Evolutionary conservation across 2,797 vertebrate genomes (phyloP).

Genomic region (Naso thynnoides): DNA sequence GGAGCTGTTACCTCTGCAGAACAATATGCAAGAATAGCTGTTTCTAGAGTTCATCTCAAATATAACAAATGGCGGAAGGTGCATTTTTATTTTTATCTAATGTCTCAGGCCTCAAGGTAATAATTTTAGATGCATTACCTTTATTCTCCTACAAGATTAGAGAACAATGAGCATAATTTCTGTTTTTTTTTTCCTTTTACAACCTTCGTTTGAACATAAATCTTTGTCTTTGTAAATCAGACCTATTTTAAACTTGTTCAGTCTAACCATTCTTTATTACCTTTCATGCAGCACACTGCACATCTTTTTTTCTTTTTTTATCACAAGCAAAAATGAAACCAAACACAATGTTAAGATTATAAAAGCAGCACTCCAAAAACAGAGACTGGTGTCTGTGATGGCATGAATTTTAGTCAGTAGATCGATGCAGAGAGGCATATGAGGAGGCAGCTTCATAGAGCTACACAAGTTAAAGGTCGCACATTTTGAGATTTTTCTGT

Average conservation of each 20-base stretch:
- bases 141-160: conserved; percentile 16
- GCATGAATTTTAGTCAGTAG: conserved; percentile 9
- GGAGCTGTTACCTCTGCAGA: conserved; percentile 35
- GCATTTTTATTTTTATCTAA: conserved; percentile 25
- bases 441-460: not conserved
- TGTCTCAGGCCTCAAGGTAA: conserved; percentile 34
- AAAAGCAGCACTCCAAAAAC: conserved; percentile 13
- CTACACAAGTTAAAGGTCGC: not conserved
- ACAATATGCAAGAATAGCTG: conserved; percentile 42
- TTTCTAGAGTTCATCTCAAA: conserved; percentile 31
- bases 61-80: conserved; percentile 4
- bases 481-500: no score
- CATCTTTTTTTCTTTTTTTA: conserved; percentile 17
- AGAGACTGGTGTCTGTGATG: conserved; percentile 21
- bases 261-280: not conserved
- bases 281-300: not conserved
- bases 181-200: conserved; percentile 1
- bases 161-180: conserved; percentile 11
- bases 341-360: conserved; percentile 19
- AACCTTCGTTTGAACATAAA: conserved; percentile 24
- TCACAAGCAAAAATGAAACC: conserved; percentile 4
- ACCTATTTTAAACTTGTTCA: conserved; percentile 17
- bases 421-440: conserved; percentile 1
- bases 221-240: conserved; percentile 30
- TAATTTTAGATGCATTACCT: conserved; percentile 14